Evolutionary conservation across 2,888 invertebrate genomes (phyloP), one percentile per base, ranked within the genome.

Genomic region (Pandemis corylana): DNA sequence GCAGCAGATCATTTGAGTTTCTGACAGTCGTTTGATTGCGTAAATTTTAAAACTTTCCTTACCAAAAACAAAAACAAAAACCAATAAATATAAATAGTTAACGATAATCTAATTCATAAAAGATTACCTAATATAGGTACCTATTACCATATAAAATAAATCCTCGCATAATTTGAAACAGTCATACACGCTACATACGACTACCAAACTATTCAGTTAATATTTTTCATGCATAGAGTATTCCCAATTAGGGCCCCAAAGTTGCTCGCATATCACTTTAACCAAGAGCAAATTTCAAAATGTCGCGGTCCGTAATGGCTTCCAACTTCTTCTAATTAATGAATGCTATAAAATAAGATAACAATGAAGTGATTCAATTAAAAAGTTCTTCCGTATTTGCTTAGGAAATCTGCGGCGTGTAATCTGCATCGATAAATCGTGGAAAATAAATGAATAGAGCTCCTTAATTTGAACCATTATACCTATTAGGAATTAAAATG

Each of bases 171-270:
- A 36, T 36, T 36, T 36, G 28, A 36, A 36, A 36, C 28, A 36
- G 28, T 36, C 2, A 36, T 36, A 36, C 28, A 36, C 28, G 28
- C 28, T 36, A 36, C 28, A 28, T 28, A 36, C 28, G 28, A 4
- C 28, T 36, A 36, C 28, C 28, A 36, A 36, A 36, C 28, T 36
- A 36, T 36, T 36, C 28, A 36, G 28, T 36, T 36, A 36, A 36
- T 36, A 36, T 36, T 36, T 36, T 36, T 36, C 28, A 4, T 79
- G 82, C 85, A 83, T 85, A 88, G 87, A 89, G 89, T 83, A 87
- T 89, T 88, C 87, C 83, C 87, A 90, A 90, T 91, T 90, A 90
- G 85, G 83, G 83, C 82, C 83, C 83, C 84, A 86, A 90, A 89
- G 85, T 90, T 83, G 85, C 79, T 83, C 84, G 81, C 83, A 84